Evolutionary conservation across 2,888 invertebrate species (phyloP).

Genomic region (Scaptomyza flava): DNA sequence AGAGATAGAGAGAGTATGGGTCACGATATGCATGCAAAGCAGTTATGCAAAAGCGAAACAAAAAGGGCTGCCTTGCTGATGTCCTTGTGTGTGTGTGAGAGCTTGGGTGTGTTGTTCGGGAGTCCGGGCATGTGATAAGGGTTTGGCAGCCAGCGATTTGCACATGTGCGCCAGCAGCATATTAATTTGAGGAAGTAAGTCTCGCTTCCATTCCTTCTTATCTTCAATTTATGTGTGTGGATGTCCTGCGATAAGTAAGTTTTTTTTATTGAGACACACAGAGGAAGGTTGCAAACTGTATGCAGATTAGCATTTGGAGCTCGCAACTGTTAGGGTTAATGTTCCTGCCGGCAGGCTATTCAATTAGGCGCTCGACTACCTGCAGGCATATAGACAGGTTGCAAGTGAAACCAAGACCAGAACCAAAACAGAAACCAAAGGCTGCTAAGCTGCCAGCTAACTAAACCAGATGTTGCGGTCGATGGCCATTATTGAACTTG

Average conservation of each 20-base stretch:
- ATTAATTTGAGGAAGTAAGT: constrained; percentile 33
- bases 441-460: constrained; percentile 26
- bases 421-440: constrained; percentile 35
- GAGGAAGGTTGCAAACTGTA: constrained; percentile 20
- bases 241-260: constrained; percentile 61
- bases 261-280: constrained; percentile 13
- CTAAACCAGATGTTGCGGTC: constrained; percentile 76
- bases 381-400: constrained; percentile 9
- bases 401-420: constrained; percentile 37
- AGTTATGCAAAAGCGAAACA: constrained; percentile 22
- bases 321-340: constrained; percentile 42
- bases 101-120: constrained; percentile 1
- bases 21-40: constrained; percentile 69
- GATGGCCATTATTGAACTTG: constrained; percentile 75
- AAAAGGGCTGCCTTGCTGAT: constrained; percentile 12
- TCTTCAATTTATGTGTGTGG: constrained; percentile 6
- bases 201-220: constrained; percentile 2
- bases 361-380: constrained; percentile 60
- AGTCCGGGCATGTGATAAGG: constrained; percentile 58
- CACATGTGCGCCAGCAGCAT: constrained; percentile 53
- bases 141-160: constrained; percentile 54
- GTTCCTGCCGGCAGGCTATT: constrained; percentile 42
- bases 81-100: background rate
- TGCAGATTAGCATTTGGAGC: constrained; percentile 34
- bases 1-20: constrained; percentile 23